Evolutionary conservation across 2,888 invertebrate genomes (phyloP), one percentile per base, ranked within the genome.

Genomic region (Morpho helenor): DNA sequence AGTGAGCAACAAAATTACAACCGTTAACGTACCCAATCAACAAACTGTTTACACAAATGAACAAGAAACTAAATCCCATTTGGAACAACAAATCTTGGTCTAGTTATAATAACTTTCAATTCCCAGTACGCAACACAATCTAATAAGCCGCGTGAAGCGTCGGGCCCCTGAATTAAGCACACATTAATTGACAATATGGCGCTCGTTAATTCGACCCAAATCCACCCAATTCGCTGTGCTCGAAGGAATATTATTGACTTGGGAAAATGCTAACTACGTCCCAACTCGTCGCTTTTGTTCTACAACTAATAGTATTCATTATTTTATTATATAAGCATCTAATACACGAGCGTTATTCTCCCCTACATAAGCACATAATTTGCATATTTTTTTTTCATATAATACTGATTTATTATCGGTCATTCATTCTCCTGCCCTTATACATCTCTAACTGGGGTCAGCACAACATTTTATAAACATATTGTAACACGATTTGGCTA

Each of bases 131-230:
- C 48, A 59, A 53, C 50, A 50, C 54, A 48, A 52, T 52, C 53
- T 46, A 50, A 57, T 49, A 62, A 49, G 42, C 60, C 59, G 45
- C 59, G 22, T 45, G 53, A 49, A 56, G 50, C 50, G 41, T 49
- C 56, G 40, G 53, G 53, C 44, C 47, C 23, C 47, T 61, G 45
- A 61, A 61, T 59, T 31, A 31, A 31, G 31, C 31, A 31, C 31
- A 31, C 31, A 31, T 31, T 31, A 31, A 31, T 31, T 59, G 49
- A 53, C 56, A 59, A 61, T 54, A 61, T 61, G 60, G 53, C 47
- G 57, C 57, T 57, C 39, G 51, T 57, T 61, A 61, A 57, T 57
- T 57, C 41, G 44, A 58, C 55, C 54, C 55, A 55, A 61, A 55
- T 57, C 47, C 49, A 43, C 43, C 49, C 47, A 46, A 57, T 57